These are phyloP conservation scores for Dichetophora obliterata DNA, from an alignment of 2,888 invertebrate genomes.

Conservation along the genomic window DNA sequence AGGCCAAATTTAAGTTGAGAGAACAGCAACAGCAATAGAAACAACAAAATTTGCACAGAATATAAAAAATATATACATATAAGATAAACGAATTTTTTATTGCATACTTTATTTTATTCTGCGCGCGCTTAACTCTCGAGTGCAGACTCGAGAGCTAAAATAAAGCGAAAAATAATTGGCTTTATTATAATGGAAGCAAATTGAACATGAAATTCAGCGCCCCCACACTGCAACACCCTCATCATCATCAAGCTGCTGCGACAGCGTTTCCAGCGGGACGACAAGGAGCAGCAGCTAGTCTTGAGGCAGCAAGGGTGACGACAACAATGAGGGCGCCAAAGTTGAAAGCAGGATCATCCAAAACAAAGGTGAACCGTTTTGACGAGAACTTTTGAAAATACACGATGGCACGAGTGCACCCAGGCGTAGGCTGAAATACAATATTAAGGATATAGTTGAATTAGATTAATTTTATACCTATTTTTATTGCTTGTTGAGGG, in stretches of 20 bases:
- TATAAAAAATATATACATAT: neutral
- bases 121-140: neutral
- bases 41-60: neutral
- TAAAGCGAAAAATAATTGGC: constrained; percentile 47
- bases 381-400: too few relatives aligned
- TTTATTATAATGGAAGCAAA: constrained; percentile 17
- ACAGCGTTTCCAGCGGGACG: neutral
- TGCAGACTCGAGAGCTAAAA: constrained; percentile 5
- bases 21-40: neutral
- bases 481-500: too few relatives aligned
- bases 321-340: neutral
- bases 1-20: neutral
- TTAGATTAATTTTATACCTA: too few relatives aligned
- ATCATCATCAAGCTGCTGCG: neutral
- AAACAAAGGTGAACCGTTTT: too few relatives aligned
- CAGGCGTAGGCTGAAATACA: too few relatives aligned
- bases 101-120: constrained; percentile 29
- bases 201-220: constrained; percentile 17
- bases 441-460: too few relatives aligned
- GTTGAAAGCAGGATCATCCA: neutral
- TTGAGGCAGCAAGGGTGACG: neutral
- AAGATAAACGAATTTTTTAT: constrained; percentile 44
- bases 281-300: neutral
- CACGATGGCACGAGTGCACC: too few relatives aligned
- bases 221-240: neutral